These are phyloP conservation scores for Manacus vitellinus DNA, from an alignment of 2,113 vertebrate genomes.

Conservation along the genomic window DNA sequence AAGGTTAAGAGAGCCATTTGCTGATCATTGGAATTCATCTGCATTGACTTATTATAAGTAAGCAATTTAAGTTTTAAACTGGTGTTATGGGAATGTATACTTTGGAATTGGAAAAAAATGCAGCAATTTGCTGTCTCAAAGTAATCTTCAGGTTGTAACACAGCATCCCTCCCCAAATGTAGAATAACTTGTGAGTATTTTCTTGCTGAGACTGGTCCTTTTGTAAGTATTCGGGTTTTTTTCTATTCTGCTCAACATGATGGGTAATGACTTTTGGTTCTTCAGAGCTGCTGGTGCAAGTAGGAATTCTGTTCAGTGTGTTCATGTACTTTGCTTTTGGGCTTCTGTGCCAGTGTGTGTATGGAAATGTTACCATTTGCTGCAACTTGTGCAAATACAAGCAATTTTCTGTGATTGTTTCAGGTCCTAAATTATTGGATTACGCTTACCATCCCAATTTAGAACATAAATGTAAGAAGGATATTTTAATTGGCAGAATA, in stretches of 20 bases:
- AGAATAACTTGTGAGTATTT: background rate
- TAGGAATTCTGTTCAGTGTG: background rate
- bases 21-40: background rate
- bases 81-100: background rate
- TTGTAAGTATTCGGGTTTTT: slow-evolving; percentile 10
- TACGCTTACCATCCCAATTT: slow-evolving; percentile 80
- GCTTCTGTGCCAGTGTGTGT: background rate
- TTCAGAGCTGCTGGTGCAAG: slow-evolving; percentile 1
- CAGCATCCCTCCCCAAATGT: background rate
- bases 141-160: background rate
- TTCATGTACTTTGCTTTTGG: background rate
- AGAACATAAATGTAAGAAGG: slow-evolving; percentile 98
- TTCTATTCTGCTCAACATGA: background rate
- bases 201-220: background rate
- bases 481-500: slow-evolving; percentile 89
- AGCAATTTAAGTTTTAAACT: background rate
- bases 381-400: background rate
- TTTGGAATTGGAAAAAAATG: background rate
- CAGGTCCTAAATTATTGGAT: slow-evolving; percentile 88
- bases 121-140: background rate
- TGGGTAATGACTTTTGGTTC: background rate
- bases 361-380: background rate
- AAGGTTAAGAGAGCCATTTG: background rate
- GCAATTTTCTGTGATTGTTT: slow-evolving; percentile 44
- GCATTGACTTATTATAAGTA: background rate